Base-by-base conservation (phyloP, 2,113 vertebrate species). In the Tupaia tana region DNA sequence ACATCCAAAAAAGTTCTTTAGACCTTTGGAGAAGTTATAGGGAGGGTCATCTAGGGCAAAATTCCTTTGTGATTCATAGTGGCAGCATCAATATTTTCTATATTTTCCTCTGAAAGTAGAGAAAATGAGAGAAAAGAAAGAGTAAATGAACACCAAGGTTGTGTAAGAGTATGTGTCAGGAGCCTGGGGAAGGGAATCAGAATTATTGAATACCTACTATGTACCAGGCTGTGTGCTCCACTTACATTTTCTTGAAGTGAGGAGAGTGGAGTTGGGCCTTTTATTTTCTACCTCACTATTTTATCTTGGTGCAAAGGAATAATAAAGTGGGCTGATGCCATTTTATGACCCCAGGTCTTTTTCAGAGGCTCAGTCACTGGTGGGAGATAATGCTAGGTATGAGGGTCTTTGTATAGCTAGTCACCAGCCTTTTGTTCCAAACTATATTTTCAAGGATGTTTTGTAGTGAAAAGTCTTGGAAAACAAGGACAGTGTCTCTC, bases 221-320 rank as follows among this genome's bases (percentile, higher is more conserved):
- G 43, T 25, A 54, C 25, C 52, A 79, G 61, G 11, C n/a, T n/a
- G 19, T 2, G 2, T 34, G 5, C 9, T 85, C 43, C 94, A 31
- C 16, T 90, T 52, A n/a, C 4, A 19, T 91, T 89, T 73, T 86
- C 80, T 87, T 63, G 18, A 75, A 77, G 11, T 1, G 3, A 7
- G 74, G 31, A 3, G 73, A 71, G 43, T 9, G 7, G 16, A 89
- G 24, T 29, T 81, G 19, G 19, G 10, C 2, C 58, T 92, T 93
- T 95, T 71, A 58, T 92, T 93, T 95, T 71, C 25, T 86, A 15
- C 56, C 61, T 73, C 22, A 91, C 63, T 11, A 86, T 63, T 75
- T 58, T n/a, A 64, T 59, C 89, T 69, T 70, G 16, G 22, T 70
- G 6, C 34, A 83, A 84, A 78, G 58, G 31, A 80, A 64, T 75